Base-by-base conservation (phyloP, 2,888 invertebrate species). In the Phaedon cochleariae region DNA sequence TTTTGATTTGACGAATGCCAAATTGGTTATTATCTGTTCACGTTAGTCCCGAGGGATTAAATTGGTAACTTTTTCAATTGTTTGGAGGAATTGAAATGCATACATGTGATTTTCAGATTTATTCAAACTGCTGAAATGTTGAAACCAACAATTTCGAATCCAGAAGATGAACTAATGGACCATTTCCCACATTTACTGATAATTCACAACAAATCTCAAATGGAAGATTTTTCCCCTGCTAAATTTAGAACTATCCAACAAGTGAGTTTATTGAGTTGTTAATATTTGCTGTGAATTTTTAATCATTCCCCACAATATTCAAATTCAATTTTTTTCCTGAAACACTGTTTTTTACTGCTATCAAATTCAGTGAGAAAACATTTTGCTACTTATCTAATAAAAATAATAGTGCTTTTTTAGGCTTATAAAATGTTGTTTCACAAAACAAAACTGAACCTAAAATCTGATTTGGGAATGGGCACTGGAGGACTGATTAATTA, bases 51-150 rank as follows among this genome's bases (percentile, higher is more conserved):
- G n/a, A n/a, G n/a, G n/a, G n/a, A n/a, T n/a, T n/a, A n/a, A n/a
- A n/a, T n/a, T n/a, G n/a, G n/a, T n/a, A n/a, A n/a, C n/a, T n/a
- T n/a, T n/a, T n/a, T n/a, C n/a, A n/a, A n/a, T n/a, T n/a, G n/a
- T n/a, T n/a, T n/a, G n/a, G n/a, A n/a, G n/a, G n/a, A n/a, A n/a
- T n/a, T n/a, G n/a, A n/a, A n/a, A n/a, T n/a, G n/a, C n/a, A n/a
- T n/a, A n/a, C n/a, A n/a, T n/a, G n/a, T n/a, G 26, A 61, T 67
- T 72, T 72, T 65, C 81, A 92, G 93, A 76, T 92, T 93, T 80
- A 85, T 95, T 10, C 91, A 92, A 83, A 89, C 92, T 49, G 93
- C 94, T 17, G 95, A 95, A 84, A 94, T 95, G 93, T 82, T 95
- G 71, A 93, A 93, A 80, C 95, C 95, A 0, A 89, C 92, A 0